A percentile compares a stretch with the other conserved stretches of the same genome.
Conservation (phyloP, 2,888 invertebrate species). For the Pammene aurita region DNA sequence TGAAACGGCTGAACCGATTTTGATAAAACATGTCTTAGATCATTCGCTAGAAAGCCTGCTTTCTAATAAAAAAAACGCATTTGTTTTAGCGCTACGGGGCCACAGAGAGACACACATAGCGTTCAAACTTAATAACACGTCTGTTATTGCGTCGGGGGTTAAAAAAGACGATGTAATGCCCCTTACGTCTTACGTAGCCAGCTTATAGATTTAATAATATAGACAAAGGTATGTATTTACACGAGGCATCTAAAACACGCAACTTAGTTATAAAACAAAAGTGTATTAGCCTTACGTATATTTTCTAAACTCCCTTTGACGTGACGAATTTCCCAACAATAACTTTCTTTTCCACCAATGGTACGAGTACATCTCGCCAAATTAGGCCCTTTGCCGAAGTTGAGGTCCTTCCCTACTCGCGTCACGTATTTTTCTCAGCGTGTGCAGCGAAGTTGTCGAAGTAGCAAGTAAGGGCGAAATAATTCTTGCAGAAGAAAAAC, state of each 20-base stretch:
- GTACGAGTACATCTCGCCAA: slow-evolving; percentile 48
- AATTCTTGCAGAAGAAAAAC: slow-evolving; percentile 49
- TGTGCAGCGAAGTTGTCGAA: slow-evolving; percentile 46
- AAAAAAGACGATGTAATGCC: too few relatives aligned
- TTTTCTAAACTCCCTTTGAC: slow-evolving; percentile 15
- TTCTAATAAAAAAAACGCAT: too few relatives aligned
- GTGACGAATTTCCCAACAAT: slow-evolving; percentile 23
- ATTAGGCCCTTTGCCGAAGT: slow-evolving; percentile 50
- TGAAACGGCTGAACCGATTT: too few relatives aligned
- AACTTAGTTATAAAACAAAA: slow-evolving; percentile 24
- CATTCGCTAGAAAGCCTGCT: too few relatives aligned
- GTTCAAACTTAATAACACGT: too few relatives aligned
- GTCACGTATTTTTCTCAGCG: slow-evolving; percentile 58
- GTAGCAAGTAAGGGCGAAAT: slow-evolving; percentile 51
- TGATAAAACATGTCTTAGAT: too few relatives aligned
- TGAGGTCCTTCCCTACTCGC: slow-evolving; percentile 46
- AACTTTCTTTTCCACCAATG: slow-evolving; percentile 26
- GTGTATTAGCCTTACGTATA: too few relatives aligned
- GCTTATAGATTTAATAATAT: too few relatives aligned
- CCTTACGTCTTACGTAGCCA: too few relatives aligned
- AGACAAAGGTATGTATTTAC: neutral
- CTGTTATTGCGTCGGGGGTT: too few relatives aligned
- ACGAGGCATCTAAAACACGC: slow-evolving; percentile 2
- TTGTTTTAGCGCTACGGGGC: too few relatives aligned
- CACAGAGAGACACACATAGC: too few relatives aligned